Base-by-base conservation (phyloP, 2,113 vertebrate genomes). In the Diphyllodes magnificus region DNA sequence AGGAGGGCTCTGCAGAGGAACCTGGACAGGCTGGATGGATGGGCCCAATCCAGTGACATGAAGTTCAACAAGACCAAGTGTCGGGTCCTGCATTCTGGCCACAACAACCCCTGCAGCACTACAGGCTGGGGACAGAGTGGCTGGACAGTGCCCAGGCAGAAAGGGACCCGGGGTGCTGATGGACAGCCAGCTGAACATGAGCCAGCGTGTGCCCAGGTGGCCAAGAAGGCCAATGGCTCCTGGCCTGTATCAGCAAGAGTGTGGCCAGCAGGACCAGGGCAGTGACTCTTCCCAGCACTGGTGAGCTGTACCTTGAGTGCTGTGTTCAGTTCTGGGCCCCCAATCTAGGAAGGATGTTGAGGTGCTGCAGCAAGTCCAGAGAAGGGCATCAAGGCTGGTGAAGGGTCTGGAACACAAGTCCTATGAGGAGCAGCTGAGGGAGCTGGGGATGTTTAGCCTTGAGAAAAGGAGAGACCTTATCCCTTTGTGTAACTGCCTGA, bases 361-460 rank as follows among this genome's bases (percentile, higher is more conserved):
- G 30, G 0, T 24, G 20, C 31, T 50, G 24, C 11, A 31, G 8
- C 2, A 3, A 3, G 39, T 14, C 60, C 10, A 6, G 22, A 4
- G 9, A 81, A 49, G 9, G 6, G 9, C 18, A 81, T 18, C 5
- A 57, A 13, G 1, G 23, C 28, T 57, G 20, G 7, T 59, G 35
- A 40, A 69, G 11, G 11, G 30, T 82, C 35, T 59, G 7, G 35
- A 35, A 3, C 4, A 15, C 2, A 42, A 15, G 15, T 35, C 37
- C 31, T 35, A 0, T 24, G 37, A 42, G 31, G 5, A 50, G 6
- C 24, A 60, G 1, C 15, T 50, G 65, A 42, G 20, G 12, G 20
- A 60, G 20, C 10, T 50, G 45, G 25, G 20, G 45, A 1, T 42
- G 37, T 30, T 51, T 1, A 70, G 56, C 25, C 35, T 12, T 20